These are phyloP conservation scores for Callocephalon fimbriatum DNA, from an alignment of 2,113 vertebrate species.

Conservation along the genomic window DNA sequence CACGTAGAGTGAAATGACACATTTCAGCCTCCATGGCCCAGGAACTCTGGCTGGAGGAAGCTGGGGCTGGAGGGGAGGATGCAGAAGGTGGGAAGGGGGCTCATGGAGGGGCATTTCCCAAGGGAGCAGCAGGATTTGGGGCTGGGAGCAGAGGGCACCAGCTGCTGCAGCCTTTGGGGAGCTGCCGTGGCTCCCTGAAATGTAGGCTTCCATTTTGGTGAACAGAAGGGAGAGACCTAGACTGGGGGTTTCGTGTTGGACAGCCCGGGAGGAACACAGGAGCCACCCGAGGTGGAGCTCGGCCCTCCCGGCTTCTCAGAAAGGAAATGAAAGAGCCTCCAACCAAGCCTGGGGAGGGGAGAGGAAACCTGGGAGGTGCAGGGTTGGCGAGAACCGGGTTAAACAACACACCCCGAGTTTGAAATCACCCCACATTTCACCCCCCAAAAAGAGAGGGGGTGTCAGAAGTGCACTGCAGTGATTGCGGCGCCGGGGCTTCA, in stretches of 20 bases:
- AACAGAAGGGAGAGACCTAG: not conserved
- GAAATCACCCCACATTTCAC: not conserved
- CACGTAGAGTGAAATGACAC: not conserved
- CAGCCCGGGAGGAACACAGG: not conserved
- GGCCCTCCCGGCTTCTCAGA: not conserved
- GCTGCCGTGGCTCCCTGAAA: not conserved
- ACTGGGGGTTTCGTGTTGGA: not conserved
- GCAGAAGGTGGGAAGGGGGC: not conserved
- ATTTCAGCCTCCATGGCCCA: not conserved
- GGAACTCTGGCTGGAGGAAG: not conserved
- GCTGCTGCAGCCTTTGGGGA: not conserved
- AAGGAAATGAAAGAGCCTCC: not conserved
- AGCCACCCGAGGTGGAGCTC: not conserved
- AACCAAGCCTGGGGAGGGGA: not conserved
- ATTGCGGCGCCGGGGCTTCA: not conserved
- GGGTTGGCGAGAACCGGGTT: accelerated
- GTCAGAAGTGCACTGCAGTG: not conserved
- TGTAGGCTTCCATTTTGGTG: not conserved
- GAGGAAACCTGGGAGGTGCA: not conserved
- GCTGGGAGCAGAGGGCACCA: accelerated
- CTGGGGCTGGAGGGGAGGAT: not conserved
- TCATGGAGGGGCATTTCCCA: not conserved
- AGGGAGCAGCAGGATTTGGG: accelerated
- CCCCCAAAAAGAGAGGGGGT: not conserved
- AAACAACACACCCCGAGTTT: not conserved